Percentiles rank a stretch among this genome's conserved stretches.
These are phyloP conservation scores for Tetanocera ferruginea DNA, from an alignment of 2,888 invertebrate species.

Conservation along the genomic window DNA sequence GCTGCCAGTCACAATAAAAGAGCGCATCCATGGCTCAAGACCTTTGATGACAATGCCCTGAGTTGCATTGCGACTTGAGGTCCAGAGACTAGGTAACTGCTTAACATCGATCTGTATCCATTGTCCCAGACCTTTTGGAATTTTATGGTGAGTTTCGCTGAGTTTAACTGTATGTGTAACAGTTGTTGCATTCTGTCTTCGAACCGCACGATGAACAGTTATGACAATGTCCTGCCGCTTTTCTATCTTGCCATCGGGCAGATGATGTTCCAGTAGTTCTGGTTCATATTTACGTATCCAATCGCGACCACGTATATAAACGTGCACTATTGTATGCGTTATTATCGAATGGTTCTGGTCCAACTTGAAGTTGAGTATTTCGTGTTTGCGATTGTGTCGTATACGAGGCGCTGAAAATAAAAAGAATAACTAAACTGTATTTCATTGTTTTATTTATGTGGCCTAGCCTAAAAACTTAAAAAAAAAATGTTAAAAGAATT, in stretches of 20 bases:
- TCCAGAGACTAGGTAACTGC: slow-evolving; percentile 82
- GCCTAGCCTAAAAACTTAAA: neutral
- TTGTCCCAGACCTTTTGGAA: slow-evolving; percentile 64
- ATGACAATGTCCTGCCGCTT: slow-evolving; percentile 59
- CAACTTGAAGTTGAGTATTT: slow-evolving; percentile 64
- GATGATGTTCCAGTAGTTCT: slow-evolving; percentile 46
- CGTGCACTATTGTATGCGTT: slow-evolving; percentile 62
- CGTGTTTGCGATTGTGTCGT: slow-evolving; percentile 62
- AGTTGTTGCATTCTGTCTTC: slow-evolving; percentile 55
- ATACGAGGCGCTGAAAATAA: slow-evolving; percentile 57
- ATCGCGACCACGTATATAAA: slow-evolving; percentile 65
- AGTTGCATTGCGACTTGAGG: slow-evolving; percentile 80
- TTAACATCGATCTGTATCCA: slow-evolving; percentile 85
- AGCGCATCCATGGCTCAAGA: slow-evolving; percentile 75
- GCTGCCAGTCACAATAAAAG: slow-evolving; percentile 77
- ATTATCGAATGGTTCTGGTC: slow-evolving; percentile 60
- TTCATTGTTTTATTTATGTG: neutral
- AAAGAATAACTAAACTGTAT: neutral
- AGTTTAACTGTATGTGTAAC: slow-evolving; percentile 62
- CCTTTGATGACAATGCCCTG: slow-evolving; percentile 83
- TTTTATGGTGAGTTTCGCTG: slow-evolving; percentile 60
- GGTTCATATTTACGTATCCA: slow-evolving; percentile 63
- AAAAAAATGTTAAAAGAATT: too few species aligned
- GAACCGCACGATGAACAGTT: slow-evolving; percentile 59
- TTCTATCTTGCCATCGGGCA: slow-evolving; percentile 34